Conservation (phyloP, 2,113 vertebrate genomes). For the Chaetops frenatus region DNA sequence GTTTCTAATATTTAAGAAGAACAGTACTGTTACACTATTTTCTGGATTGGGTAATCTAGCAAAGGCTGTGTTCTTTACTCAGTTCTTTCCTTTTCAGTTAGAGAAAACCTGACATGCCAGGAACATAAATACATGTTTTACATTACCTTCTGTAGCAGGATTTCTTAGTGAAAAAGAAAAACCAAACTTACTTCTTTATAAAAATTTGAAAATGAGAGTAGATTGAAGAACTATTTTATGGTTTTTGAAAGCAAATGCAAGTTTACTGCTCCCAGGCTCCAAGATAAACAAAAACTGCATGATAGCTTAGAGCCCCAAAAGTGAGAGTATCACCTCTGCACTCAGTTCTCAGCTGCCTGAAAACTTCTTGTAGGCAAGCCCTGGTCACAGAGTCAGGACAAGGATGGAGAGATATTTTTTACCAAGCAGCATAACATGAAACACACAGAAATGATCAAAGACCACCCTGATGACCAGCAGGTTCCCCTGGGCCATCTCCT, state of each 20-base stretch:
- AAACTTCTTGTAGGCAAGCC: not conserved
- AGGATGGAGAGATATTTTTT: not conserved
- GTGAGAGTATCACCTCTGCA: not conserved
- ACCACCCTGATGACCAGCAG: not conserved
- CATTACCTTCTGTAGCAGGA: not conserved
- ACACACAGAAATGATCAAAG: not conserved
- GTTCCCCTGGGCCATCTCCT: not conserved
- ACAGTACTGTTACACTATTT: fast-evolving
- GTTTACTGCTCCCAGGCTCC: not conserved
- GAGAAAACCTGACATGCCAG: not conserved
- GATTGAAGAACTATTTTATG: not conserved
- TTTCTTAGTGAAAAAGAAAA: not conserved
- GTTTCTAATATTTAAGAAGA: not conserved
- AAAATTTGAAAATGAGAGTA: not conserved
- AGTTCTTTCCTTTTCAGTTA: not conserved
- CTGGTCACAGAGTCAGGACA: not conserved
- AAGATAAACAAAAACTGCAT: not conserved
- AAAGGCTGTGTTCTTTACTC: not conserved
- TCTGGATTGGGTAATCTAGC: not conserved
- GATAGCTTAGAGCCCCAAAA: not conserved
- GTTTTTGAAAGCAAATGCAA: not conserved
- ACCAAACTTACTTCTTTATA: not conserved
- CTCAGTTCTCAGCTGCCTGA: not conserved
- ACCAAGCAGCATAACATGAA: not conserved
- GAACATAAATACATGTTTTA: not conserved